Base-by-base conservation (phyloP, 2,113 vertebrate genomes). In the Bubo blakistoni region DNA sequence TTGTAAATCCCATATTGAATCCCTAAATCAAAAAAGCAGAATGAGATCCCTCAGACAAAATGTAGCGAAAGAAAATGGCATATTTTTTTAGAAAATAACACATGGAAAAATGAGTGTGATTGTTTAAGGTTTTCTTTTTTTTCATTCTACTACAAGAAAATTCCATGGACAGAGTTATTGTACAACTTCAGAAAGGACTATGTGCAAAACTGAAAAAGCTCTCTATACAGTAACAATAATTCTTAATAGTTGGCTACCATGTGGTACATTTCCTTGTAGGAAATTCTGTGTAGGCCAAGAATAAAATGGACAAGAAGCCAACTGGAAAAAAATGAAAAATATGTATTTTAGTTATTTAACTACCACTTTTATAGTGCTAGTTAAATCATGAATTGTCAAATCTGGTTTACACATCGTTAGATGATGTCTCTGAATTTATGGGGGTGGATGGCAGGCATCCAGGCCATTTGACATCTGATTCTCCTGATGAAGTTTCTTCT, bases 241-340 rank as follows among this genome's bases (percentile, higher is more conserved):
- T 94, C 59, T 61, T 81, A 71, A 34, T 42, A 83, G 36, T 9
- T 84, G 83, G 69, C 87, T 81, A 67, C 9, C 2, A 42, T 29
- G 17, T 38, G 20, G n/a, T 81, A 81, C 16, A 30, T 90, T 77
- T 85, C 76, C 84, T 90, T 61, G 59, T 52, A 91, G 69, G 47
- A 93, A 92, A 94, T 81, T 83, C 47, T 36, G 29, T 74, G 52
- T 38, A 71, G 59, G 76, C 47, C 74, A 88, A 95, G 81, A 96
- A 67, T n/a, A 74, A 96, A 96, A 92, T 7, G 57, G 26, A 92
- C 29, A 69, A 63, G 55, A 83, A 92, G 82, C 46, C 85, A 97
- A 69, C 10, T 67, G 74, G 72, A 87, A 82, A 84, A 84, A 94
- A 86, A 32, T 15, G 27, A 92, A 63, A 34, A 95, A 81, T 71